A percentile compares a stretch with the other conserved stretches of the same genome.
Evolutionary conservation across 2,888 invertebrate species (phyloP).

Genomic region (Eupithecia subumbrata): DNA sequence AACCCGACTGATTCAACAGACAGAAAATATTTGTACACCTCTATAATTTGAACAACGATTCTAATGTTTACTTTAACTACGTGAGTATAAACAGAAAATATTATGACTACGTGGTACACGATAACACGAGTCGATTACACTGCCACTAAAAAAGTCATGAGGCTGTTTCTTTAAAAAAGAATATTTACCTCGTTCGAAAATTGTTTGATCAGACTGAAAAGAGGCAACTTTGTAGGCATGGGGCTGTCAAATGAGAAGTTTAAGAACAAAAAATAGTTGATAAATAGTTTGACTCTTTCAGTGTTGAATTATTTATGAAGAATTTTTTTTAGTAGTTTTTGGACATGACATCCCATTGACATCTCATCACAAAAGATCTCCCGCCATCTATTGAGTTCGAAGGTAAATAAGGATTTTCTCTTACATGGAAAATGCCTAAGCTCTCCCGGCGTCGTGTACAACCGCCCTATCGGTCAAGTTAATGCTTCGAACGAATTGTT

Average conservation of each 20-base stretch:
- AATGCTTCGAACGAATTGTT: conserved; percentile 24
- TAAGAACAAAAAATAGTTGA: too few relatives aligned
- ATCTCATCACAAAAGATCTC: not conserved
- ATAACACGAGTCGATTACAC: not conserved
- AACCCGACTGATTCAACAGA: not conserved
- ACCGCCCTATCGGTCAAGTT: conserved; percentile 16
- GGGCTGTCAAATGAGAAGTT: too few relatives aligned
- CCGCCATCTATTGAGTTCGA: not conserved
- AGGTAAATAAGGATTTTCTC: not conserved
- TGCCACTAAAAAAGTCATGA: not conserved
- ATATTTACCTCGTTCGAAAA: not conserved
- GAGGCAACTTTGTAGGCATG: not conserved
- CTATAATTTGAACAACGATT: not conserved
- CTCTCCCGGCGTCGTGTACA: not conserved
- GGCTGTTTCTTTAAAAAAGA: not conserved
- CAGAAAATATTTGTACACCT: not conserved
- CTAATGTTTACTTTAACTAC: not conserved
- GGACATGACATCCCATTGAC: not conserved
- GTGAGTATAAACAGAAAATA: not conserved
- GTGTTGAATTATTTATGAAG: too few relatives aligned
- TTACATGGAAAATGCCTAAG: not conserved
- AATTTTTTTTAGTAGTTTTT: not conserved
- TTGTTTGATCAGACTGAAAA: not conserved
- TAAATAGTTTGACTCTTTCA: too few relatives aligned
- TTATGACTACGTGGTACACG: not conserved